Conservation (phyloP, 2,888 invertebrate species). For the Spisula solida region DNA sequence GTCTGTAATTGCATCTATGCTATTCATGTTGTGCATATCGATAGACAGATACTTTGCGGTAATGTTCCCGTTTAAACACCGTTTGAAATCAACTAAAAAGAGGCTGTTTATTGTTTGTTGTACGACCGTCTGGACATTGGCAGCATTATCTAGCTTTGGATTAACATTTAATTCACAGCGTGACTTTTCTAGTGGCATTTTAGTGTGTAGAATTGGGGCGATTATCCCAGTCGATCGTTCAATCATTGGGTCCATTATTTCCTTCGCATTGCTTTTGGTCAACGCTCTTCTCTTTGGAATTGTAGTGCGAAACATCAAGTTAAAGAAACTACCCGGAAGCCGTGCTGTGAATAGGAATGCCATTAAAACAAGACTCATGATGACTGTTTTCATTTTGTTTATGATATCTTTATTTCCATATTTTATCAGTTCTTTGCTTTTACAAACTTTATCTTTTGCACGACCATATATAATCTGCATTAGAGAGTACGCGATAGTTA, state of each 20-base stretch:
- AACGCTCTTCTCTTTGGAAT: slow-evolving; percentile 6
- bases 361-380: slow-evolving; percentile 34
- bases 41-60: slow-evolving; percentile 45
- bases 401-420: slow-evolving; percentile 33
- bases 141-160: background rate
- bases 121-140: background rate
- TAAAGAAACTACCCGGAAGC: background rate
- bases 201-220: slow-evolving; percentile 38
- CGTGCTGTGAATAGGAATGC: background rate
- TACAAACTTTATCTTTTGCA: background rate
- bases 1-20: background rate
- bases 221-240: slow-evolving; percentile 1
- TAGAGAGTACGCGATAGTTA: background rate
- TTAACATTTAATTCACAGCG: background rate
- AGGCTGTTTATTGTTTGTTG: background rate
- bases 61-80: slow-evolving; percentile 36
- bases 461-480: slow-evolving; percentile 10
- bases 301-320: slow-evolving; percentile 25
- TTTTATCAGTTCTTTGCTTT: slow-evolving; percentile 20
- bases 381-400: slow-evolving; percentile 24
- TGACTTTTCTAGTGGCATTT: background rate
- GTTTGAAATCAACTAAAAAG: slow-evolving; percentile 13
- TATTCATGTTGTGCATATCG: slow-evolving; percentile 19
- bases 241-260: background rate
- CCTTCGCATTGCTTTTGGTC: background rate